Percentiles rank a stretch among this genome's conserved stretches.
Evolutionary conservation across 2,888 invertebrate species (phyloP).

Genomic region (Agonopterix heracliana): DNA sequence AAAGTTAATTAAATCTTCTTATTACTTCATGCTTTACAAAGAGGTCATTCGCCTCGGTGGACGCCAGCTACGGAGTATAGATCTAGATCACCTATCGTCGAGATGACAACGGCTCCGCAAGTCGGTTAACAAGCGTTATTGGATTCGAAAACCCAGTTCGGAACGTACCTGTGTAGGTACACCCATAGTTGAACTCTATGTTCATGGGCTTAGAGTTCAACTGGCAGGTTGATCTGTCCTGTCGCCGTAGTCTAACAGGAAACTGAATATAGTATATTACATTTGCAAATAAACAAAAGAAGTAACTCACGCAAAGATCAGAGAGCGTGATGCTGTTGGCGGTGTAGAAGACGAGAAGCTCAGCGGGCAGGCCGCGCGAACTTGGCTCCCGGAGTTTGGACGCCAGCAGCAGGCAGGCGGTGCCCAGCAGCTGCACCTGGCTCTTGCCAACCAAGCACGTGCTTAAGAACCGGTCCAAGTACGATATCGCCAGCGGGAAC

Average conservation of each 20-base stretch:
- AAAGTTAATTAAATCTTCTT: constrained; percentile 46
- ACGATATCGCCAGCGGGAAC: constrained; percentile 93
- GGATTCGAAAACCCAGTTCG: not conserved
- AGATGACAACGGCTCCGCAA: no score
- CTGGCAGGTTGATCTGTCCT: no score
- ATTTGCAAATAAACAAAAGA: not conserved
- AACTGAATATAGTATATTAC: not conserved
- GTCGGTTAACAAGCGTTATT: not conserved
- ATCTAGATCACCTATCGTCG: no score
- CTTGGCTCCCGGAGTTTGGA: constrained; percentile 94
- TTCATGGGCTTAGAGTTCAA: no score
- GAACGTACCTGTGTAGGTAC: no score
- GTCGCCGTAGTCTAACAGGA: no score
- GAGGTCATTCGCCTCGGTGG: constrained; percentile 5
- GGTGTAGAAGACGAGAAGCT: constrained; percentile 92
- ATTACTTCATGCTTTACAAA: constrained; percentile 27
- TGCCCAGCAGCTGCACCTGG: constrained; percentile 93
- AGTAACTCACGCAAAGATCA: constrained; percentile 89
- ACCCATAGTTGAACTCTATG: no score
- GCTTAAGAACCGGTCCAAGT: constrained; percentile 94
- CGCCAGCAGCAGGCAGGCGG: constrained; percentile 93
- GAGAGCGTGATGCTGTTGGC: constrained; percentile 92
- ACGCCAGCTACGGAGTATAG: not conserved
- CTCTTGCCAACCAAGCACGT: constrained; percentile 88
- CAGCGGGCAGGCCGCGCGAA: constrained; percentile 83